phyloP scores from a whole-genome alignment of 2,797 vertebrate species.

The Thripadectes ignobilis region DNA sequence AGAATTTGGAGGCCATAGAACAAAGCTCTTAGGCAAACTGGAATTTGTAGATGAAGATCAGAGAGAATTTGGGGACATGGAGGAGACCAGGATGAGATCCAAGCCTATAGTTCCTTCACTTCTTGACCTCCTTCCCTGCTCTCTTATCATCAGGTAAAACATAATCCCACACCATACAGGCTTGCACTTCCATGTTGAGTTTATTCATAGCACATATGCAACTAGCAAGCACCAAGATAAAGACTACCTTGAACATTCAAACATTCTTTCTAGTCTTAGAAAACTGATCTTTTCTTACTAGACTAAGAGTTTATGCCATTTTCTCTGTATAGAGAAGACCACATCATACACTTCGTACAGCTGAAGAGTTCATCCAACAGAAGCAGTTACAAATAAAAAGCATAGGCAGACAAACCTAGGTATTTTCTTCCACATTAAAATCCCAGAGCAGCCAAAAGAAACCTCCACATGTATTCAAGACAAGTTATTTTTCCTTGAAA shows the following conservation, averaged over 20 bases:
- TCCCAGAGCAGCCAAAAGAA: not conserved
- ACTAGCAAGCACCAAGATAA: not conserved
- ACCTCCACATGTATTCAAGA: not conserved
- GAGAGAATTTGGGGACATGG: not conserved
- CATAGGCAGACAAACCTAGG: not conserved
- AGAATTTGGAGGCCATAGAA: not conserved
- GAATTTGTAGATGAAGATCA: not conserved
- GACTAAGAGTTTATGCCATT: not conserved
- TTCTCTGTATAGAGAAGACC: not conserved
- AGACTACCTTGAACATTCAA: not conserved
- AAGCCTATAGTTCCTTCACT: not conserved
- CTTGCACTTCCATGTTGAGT: not conserved
- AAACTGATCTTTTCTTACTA: not conserved
- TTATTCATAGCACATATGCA: not conserved
- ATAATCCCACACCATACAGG: not conserved
- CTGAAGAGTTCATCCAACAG: not conserved
- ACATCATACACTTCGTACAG: not conserved
- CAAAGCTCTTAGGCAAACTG: rapidly evolving
- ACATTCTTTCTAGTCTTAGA: not conserved
- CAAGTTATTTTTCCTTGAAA: not conserved
- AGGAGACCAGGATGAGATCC: not conserved
- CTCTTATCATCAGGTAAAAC: not conserved
- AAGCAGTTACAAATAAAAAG: not conserved
- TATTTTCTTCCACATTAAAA: not conserved
- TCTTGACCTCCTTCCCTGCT: not conserved